Conservation (phyloP, 1,140 invertebrate species). For the Drosophila burlai region DNA sequence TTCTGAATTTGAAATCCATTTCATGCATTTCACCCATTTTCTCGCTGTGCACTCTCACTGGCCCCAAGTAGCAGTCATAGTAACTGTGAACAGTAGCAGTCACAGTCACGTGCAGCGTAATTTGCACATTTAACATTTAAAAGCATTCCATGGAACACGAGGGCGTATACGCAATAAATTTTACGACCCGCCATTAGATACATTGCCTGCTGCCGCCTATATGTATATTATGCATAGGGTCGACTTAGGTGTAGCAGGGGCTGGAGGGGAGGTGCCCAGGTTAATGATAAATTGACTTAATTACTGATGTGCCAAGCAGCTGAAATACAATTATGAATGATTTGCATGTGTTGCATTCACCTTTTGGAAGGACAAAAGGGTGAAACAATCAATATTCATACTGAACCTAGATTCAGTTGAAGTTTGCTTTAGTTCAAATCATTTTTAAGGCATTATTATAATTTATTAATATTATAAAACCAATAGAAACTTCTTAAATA, state of each 20-base stretch:
- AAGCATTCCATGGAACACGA: slow-evolving; percentile 71
- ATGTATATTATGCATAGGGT: slow-evolving; percentile 2
- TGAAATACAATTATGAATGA: slow-evolving; percentile 68
- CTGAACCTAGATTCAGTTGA: no score
- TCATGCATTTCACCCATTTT: neutral
- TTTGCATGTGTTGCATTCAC: slow-evolving; percentile 55
- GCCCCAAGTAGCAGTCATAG: slow-evolving; percentile 27
- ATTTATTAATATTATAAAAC: no score
- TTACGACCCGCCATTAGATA: slow-evolving; percentile 80
- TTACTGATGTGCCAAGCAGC: slow-evolving; percentile 74
- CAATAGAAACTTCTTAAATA: no score
- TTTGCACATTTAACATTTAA: slow-evolving; percentile 82
- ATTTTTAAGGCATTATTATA: neutral
- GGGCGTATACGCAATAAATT: slow-evolving; percentile 82
- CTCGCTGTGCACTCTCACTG: neutral
- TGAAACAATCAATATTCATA: slow-evolving; percentile 3
- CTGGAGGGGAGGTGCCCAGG: slow-evolving; percentile 30
- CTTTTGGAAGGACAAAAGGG: neutral
- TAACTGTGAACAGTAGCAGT: slow-evolving; percentile 50
- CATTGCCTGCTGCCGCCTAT: slow-evolving; percentile 48
- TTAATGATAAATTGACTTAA: slow-evolving; percentile 82
- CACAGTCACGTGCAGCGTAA: slow-evolving; percentile 75
- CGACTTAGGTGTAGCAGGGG: neutral
- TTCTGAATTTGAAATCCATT: neutral
- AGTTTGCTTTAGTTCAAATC: neutral